Base-by-base conservation (phyloP, 2,113 vertebrate species). In the Aldabrachelys gigantea region DNA sequence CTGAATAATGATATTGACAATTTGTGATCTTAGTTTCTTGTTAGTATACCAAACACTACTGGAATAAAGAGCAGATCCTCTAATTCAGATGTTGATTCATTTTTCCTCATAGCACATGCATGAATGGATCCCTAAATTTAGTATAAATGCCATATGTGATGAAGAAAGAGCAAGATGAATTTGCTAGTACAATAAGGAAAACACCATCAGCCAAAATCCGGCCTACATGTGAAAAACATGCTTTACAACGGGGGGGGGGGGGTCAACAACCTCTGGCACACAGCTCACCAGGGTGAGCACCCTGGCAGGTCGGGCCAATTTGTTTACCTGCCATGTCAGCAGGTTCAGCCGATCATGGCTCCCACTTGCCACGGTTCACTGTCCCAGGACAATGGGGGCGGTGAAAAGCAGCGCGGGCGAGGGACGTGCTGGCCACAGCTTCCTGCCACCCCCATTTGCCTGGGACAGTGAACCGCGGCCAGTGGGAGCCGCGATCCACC, bases 71-170 rank as follows among this genome's bases (percentile, higher is more conserved):
- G 44, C 78, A n/a, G 49, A 10, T 11, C 72, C 44, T 89, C 62
- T 88, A 92, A 96, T 84, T 31, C 94, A 91, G 92, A 94, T 92
- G 76, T 91, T 95, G 89, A 87, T 93, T 88, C 90, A 21, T 44
- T 89, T 95, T 95, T 95, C 91, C 91, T 76, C 87, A 92, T 62
- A 94, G 41, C 11, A 78, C 12, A 0, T 0, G 7, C 6, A 85
- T 89, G 57, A 96, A 94, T 80, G 59, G 83, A 49, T 22, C 90
- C 89, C 84, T 84, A 21, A 91, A 87, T 1, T 56, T 85, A 94
- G 52, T 62, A 92, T 94, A 78, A 88, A 78, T 72, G 86, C 6
- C 1, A 0, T 41, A 62, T 10, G 27, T 35, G 62, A 92, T 92
- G n/a, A 81, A 27, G 24, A 78, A 88, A 88, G 47, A 93, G 7